Evolutionary conservation across 1,140 invertebrate species (phyloP).

Genomic region (Leptestheria dahalacensis): DNA sequence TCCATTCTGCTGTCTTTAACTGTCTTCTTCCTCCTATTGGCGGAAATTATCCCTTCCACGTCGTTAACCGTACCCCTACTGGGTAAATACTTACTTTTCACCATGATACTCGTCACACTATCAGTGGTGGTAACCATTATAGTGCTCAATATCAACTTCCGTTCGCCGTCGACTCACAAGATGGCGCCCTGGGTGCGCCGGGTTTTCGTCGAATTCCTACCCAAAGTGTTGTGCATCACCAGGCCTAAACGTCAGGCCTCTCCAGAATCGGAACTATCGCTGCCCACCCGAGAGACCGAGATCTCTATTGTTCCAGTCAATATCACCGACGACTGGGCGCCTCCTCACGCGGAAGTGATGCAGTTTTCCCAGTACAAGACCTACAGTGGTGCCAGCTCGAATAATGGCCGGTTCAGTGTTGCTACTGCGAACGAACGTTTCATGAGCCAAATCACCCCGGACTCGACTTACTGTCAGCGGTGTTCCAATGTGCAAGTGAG

Average conservation of each 20-base stretch:
- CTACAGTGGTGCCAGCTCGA: background rate
- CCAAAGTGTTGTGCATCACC: conserved; percentile 67
- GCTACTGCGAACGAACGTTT: background rate
- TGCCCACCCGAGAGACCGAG: conserved; percentile 11
- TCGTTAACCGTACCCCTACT: conserved; percentile 92
- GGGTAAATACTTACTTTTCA: conserved; percentile 97
- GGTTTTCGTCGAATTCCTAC: conserved; percentile 77
- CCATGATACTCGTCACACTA: conserved; percentile 95
- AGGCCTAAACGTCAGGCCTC: conserved; percentile 36
- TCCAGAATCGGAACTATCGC: conserved; percentile 2
- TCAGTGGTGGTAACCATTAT: conserved; percentile 96
- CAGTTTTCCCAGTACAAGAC: conserved; percentile 2
- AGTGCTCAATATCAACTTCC: conserved; percentile 96
- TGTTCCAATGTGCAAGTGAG: conserved; percentile 31
- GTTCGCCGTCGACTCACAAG: conserved; percentile 88
- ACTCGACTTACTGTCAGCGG: background rate
- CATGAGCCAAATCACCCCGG: background rate
- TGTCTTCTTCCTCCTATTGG: conserved; percentile 94
- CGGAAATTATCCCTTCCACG: conserved; percentile 98
- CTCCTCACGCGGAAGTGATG: background rate
- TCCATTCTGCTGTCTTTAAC: conserved; percentile 96
- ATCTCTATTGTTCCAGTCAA: conserved; percentile 14
- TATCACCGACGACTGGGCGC: background rate
- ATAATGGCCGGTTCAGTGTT: background rate
- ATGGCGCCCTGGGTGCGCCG: conserved; percentile 79